Base-by-base conservation (phyloP, 2,113 vertebrate genomes). In the Siphamia tubifer region DNA sequence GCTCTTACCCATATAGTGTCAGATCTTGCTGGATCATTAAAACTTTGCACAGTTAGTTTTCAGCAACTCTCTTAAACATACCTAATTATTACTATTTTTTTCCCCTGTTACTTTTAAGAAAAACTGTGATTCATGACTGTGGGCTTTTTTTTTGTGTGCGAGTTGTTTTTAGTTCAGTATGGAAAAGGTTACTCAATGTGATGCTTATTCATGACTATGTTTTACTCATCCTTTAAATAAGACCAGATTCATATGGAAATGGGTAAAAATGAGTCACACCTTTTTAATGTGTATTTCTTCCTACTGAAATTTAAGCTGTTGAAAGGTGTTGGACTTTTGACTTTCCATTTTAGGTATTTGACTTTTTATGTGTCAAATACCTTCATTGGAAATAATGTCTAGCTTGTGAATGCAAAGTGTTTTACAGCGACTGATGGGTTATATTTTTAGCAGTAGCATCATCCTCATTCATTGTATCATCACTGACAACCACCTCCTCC, bases 391-490 rank as follows among this genome's bases (percentile, higher is more conserved):
- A 61, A 62, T 19, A 4, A n/a, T 20, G 12, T 67, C 42, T 60
- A 60, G 65, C 52, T 71, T 4, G 11, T 34, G 38, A 68, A 62
- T 70, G 28, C 20, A 30, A 39, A 79, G 43, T 36, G 27, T 51
- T 25, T 20, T 60, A 49, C 63, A 77, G 17, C 51, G 38, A 49
- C 57, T 10, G 12, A 39, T 68, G 57, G 7, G 13, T 53, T 32
- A 6, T 80, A 82, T 81, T 79, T 82, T 74, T 74, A 84, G 81
- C 17, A 16, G n/a, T 24, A 3, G 15, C 73, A 39, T 74, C 78
- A 58, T 44, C 23, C 17, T 16, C 54, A 35, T 48, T 39, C 51
- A 27, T 20, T 49, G 30, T 57, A 68, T 74, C 76, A 54, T 69
- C 43, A 53, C 44, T 9, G 38, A 47, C 52, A 2, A 45, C 47